phyloP scores from a whole-genome alignment of 2,888 invertebrate genomes.

The Clanis bilineata region DNA sequence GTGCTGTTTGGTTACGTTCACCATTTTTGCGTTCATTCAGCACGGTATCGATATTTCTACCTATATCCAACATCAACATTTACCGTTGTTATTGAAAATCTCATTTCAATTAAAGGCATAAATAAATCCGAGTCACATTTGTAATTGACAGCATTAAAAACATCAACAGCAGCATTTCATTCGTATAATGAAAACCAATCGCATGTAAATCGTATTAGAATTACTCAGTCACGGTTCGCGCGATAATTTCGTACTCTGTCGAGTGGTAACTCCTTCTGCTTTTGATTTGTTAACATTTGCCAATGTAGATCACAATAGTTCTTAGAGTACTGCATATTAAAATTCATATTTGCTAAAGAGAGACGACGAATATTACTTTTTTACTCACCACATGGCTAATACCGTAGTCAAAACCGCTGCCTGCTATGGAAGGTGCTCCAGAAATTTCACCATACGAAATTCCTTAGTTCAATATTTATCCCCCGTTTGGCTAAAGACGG shows the following conservation, averaged over 20 bases:
- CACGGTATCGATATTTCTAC: no score
- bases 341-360: no score
- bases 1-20: slow-evolving; percentile 99
- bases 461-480: no score
- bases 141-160: not conserved
- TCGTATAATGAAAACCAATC: slow-evolving; percentile 8
- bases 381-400: no score
- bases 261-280: not conserved
- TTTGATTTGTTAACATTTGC: not conserved
- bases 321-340: no score
- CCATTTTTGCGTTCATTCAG: no score
- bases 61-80: not conserved
- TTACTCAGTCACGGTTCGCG: not conserved
- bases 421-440: no score
- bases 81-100: not conserved
- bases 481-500: no score
- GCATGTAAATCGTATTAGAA: not conserved
- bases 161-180: not conserved
- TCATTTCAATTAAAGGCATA: not conserved
- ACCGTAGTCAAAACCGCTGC: no score
- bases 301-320: not conserved
- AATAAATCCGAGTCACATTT: not conserved
- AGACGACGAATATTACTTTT: no score
- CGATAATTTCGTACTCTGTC: not conserved
- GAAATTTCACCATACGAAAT: no score